phyloP scores from a whole-genome alignment of 2,797 vertebrate species.

The Siniperca scherzeri region DNA sequence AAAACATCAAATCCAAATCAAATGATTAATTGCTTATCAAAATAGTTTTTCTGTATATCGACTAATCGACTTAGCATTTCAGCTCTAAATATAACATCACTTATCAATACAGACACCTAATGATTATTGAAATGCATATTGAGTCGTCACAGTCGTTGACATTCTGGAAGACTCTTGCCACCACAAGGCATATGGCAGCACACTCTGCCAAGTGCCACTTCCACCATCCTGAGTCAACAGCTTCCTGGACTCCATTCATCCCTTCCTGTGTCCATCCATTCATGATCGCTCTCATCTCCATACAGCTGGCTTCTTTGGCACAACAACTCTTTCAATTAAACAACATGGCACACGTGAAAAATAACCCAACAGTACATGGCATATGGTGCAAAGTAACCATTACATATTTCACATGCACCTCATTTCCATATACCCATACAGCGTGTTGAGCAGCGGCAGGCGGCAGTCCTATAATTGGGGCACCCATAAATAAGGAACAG shows the following conservation, averaged over 20 bases:
- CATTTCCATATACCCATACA: constrained; percentile 55
- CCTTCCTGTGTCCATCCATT: constrained; percentile 81
- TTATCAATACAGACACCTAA: constrained; percentile 13
- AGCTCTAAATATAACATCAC: constrained; percentile 3
- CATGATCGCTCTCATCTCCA: constrained; percentile 75
- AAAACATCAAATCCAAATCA: not conserved
- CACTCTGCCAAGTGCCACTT: constrained; percentile 60
- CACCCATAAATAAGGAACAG: constrained; percentile 68
- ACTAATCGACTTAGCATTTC: not conserved
- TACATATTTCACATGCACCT: constrained; percentile 60
- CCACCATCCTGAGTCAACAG: constrained; percentile 62
- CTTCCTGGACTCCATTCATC: constrained; percentile 76
- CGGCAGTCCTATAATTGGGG: constrained; percentile 63
- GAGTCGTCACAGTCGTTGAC: constrained; percentile 17
- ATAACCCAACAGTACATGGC: constrained; percentile 24
- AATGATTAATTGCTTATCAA: not conserved
- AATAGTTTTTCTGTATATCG: not conserved
- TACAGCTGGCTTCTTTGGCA: constrained; percentile 81
- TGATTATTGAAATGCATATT: constrained; percentile 44
- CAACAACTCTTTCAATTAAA: constrained; percentile 64
- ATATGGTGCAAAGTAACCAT: constrained; percentile 45
- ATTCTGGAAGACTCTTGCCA: constrained; percentile 45
- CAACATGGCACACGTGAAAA: constrained; percentile 39
- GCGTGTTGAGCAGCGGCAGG: constrained; percentile 56
- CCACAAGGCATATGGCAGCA: constrained; percentile 43